A percentile compares a stretch with the other conserved stretches of the same genome.
Evolutionary conservation across 2,113 vertebrate genomes (phyloP).

Genomic region (Channa argus): DNA sequence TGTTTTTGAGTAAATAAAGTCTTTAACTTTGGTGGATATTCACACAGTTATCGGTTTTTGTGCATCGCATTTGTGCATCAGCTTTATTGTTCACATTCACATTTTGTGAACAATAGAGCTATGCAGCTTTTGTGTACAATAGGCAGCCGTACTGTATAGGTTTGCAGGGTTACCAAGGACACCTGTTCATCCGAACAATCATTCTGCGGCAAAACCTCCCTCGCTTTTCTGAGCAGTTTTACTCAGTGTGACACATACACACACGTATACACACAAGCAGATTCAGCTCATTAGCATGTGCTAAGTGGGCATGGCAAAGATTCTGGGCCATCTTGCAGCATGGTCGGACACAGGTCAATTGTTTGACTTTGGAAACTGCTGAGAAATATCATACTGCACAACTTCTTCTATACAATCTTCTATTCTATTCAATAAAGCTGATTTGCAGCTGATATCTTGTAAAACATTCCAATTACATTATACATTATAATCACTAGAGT

Average conservation of each 20-base stretch:
- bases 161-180: conserved; percentile 23
- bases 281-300: conserved; percentile 59
- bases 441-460: background rate
- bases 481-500: background rate
- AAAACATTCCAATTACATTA: background rate
- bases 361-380: conserved; percentile 61
- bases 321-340: conserved; percentile 50
- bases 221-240: background rate
- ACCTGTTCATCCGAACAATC: conserved; percentile 50
- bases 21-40: background rate
- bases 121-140: background rate
- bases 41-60: conserved; percentile 12
- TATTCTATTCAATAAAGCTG: background rate
- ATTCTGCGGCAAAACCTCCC: conserved; percentile 48
- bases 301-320: conserved; percentile 48
- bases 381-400: background rate
- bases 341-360: conserved; percentile 52
- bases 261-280: conserved; percentile 19
- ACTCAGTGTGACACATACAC: conserved; percentile 5
- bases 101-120: too few relatives aligned
- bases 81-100: too few relatives aligned
- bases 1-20: conserved; percentile 1
- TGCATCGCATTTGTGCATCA: too few relatives aligned
- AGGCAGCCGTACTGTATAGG: background rate
- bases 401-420: background rate